Conservation (phyloP, 2,113 vertebrate genomes). For the Sylvilagus bachmani region DNA sequence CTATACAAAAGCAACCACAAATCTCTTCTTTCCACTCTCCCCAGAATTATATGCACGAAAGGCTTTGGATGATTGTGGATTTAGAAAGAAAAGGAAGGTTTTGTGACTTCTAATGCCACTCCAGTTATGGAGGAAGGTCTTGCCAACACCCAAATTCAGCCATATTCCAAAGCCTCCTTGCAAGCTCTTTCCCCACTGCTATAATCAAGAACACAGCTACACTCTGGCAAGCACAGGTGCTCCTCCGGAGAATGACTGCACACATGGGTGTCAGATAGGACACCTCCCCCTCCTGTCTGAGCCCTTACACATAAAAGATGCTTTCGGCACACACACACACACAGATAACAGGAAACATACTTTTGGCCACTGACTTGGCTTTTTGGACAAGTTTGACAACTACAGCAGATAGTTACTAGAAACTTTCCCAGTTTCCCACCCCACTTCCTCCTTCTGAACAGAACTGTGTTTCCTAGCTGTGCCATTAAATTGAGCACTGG, state of each 20-base stretch:
- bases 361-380: conserved; percentile 23
- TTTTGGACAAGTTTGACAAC: conserved; percentile 32
- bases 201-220: background rate
- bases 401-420: conserved; percentile 26
- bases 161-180: too few relatives aligned
- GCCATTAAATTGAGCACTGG: background rate
- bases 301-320: background rate
- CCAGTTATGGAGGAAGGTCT: background rate
- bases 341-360: conserved; percentile 64
- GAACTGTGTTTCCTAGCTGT: background rate
- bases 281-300: background rate
- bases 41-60: conserved; percentile 13
- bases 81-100: conserved; percentile 42
- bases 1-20: conserved; percentile 55
- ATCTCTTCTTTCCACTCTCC: conserved; percentile 33
- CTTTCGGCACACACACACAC: conserved; percentile 2
- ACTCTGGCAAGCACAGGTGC: too few relatives aligned
- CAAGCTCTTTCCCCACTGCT: background rate
- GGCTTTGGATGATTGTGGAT: conserved; percentile 9
- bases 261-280: background rate
- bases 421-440: background rate
- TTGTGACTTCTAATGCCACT: background rate
- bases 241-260: background rate
- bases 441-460: background rate
- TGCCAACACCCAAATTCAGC: background rate